Base-by-base conservation (phyloP, 2,113 vertebrate genomes). In the Bubo scandiacus region DNA sequence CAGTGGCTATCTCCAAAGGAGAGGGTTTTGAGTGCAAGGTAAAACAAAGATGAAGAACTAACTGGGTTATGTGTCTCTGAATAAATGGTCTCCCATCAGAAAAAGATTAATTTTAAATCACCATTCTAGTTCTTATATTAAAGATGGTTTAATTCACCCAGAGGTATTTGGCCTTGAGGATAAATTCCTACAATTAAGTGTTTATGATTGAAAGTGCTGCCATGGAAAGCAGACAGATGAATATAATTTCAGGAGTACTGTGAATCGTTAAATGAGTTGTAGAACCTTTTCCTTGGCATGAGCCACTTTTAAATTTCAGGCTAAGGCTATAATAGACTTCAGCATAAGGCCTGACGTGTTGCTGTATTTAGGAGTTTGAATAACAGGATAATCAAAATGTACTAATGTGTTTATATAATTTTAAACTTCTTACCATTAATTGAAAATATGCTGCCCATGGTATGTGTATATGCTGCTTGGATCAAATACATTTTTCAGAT, bases 131-230 rank as follows among this genome's bases (percentile, higher is more conserved):
- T 96, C 54, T 66, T 87, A 12, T 11, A 38, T 79, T 94, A 79
- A 74, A 93, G 83, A 70, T 89, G 43, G 74, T 78, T 94, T 89
- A 81, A 84, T 91, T 94, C 89, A 73, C 25, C n/a, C 78, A 38
- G 92, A 92, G 59, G 40, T 92, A 58, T 92, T 95, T 96, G 94
- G 92, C 91, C 77, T 91, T 38, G 43, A 81, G 65, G 81, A 92
- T 81, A 57, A 89, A 96, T 94, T 95, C 92, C 89, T 91, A 43
- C 92, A 97, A 94, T 96, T 96, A 95, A 81, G 38, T 92, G 94
- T 97, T 96, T 89, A 79, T 96, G 88, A 94, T 81, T 95, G 70
- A 79, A 91, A 92, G 72, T n/a, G 74, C 88, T 97, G 94, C 97
- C 66, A 79, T 71, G 89, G 81, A 91, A 73, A 94, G 88, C 95